A percentile compares a stretch with the other conserved stretches of the same genome.
phyloP scores from a whole-genome alignment of 1,140 invertebrate genomes.

The Drosophila pandora region DNA sequence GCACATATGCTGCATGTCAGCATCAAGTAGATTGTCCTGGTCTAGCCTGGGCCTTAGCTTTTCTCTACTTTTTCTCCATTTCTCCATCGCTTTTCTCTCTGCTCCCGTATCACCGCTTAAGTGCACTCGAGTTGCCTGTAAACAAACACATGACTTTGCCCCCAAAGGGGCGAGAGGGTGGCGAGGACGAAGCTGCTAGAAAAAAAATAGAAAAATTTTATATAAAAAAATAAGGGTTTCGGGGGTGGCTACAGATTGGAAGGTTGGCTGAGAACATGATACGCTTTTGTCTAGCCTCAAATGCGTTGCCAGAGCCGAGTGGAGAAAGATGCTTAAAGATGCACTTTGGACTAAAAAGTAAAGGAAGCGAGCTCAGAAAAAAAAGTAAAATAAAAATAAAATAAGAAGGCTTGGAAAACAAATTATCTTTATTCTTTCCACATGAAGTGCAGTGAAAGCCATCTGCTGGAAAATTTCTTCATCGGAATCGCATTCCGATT shows the following conservation, averaged over 20 bases:
- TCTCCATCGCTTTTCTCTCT: conserved; percentile 27
- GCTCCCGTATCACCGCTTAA: conserved; percentile 62
- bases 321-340: conserved; percentile 32
- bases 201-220: neutral
- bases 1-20: conserved; percentile 26
- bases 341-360: conserved; percentile 18
- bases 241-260: neutral
- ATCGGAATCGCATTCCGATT: neutral
- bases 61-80: conserved; percentile 3
- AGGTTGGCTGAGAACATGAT: conserved; percentile 57
- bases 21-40: conserved; percentile 41
- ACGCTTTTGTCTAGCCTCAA: conserved; percentile 68
- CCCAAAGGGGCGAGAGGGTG: conserved; percentile 1
- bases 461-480: neutral
- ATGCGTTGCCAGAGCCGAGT: conserved; percentile 24
- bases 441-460: neutral
- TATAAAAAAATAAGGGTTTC: neutral
- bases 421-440: conserved; percentile 19
- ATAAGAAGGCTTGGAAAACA: conserved; percentile 18
- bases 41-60: conserved; percentile 40
- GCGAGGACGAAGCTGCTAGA: neutral
- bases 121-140: conserved; percentile 77
- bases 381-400: neutral
- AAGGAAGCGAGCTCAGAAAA: neutral
- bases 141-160: conserved; percentile 61